phyloP scores from a whole-genome alignment of 2,888 invertebrate species.

The Troides helena region DNA sequence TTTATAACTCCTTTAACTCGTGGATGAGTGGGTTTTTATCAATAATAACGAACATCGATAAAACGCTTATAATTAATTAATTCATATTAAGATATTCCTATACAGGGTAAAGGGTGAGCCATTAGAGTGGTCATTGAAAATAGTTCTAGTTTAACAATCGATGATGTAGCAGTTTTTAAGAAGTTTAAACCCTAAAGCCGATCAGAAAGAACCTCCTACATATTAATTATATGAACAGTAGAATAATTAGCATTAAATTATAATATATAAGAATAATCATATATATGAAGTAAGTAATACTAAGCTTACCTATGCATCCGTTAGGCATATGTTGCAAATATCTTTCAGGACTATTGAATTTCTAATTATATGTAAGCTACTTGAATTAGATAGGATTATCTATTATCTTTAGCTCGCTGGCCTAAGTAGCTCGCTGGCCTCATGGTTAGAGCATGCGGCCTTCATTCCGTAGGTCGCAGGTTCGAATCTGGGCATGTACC shows the following conservation, averaged over 20 bases:
- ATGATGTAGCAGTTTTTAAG: neutral
- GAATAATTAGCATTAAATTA: neutral
- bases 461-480: no score
- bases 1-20: no score
- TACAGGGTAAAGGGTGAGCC: neutral
- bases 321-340: no score
- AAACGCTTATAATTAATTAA: neutral
- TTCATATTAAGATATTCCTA: neutral
- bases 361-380: no score
- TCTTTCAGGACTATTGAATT: no score
- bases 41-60: neutral
- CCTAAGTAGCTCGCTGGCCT: no score
- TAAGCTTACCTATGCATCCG: no score
- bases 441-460: no score
- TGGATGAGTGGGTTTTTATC: no score
- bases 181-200: neutral
- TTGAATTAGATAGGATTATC: no score
- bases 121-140: neutral
- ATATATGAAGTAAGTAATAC: neutral
- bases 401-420: no score
- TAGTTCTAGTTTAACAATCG: neutral
- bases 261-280: neutral
- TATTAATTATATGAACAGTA: neutral
- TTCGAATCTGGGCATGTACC: no score
- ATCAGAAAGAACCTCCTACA: neutral